Evolutionary conservation across 2,888 invertebrate species (phyloP).

Genomic region (Drosophila planitibia): DNA sequence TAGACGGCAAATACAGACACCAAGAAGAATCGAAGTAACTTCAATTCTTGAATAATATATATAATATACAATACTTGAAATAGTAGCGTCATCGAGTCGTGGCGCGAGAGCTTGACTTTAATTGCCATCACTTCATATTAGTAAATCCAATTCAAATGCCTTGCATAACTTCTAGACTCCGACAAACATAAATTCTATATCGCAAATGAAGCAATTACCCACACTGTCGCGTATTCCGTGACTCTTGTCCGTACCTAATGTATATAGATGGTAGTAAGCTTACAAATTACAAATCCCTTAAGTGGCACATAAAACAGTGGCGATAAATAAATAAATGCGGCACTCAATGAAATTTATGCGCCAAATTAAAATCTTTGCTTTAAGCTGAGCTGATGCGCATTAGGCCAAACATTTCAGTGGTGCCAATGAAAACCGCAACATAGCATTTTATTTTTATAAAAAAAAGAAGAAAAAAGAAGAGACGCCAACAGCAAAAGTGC

Average conservation of each 20-base stretch:
- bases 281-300: conserved; percentile 67
- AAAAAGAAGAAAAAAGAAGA: conserved; percentile 16
- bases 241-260: conserved; percentile 1
- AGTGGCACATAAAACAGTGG: conserved; percentile 46
- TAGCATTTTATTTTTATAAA: conserved; percentile 23
- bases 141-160: conserved; percentile 5
- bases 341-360: conserved; percentile 61
- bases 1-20: background rate
- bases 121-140: background rate
- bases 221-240: background rate
- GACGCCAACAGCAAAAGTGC: conserved; percentile 28
- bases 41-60: background rate
- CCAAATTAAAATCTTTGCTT: conserved; percentile 67
- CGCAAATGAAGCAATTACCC: conserved; percentile 34
- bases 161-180: background rate
- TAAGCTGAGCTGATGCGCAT: conserved; percentile 55
- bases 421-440: conserved; percentile 33
- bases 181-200: background rate
- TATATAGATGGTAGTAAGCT: conserved; percentile 23
- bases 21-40: background rate
- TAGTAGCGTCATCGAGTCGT: background rate
- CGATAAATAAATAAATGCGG: conserved; percentile 65
- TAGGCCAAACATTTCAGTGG: conserved; percentile 26
- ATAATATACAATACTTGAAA: background rate
- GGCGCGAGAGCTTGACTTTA: background rate